Evolutionary conservation across 2,888 invertebrate genomes (phyloP), one percentile per base, ranked within the genome.

Genomic region (Rugalucina vietnamica): DNA sequence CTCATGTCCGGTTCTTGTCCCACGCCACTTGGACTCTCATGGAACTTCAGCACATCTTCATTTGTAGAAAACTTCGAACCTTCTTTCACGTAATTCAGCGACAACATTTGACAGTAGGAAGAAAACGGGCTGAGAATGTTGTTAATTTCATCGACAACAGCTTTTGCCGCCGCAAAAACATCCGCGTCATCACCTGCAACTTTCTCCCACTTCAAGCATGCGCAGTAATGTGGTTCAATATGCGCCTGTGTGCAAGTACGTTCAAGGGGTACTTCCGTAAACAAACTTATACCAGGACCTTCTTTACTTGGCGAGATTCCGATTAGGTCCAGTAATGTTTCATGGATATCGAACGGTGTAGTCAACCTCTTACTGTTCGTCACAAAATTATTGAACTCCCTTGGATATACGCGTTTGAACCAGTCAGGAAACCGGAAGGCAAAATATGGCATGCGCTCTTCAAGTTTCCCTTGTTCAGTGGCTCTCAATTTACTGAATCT

Each of bases 171-270:
- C 34, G 95, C 95, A 0, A 93, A 84, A 21, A 96, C 96, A 12
- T 96, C 93, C 0, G 95, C 93, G 54, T 96, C 95, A 0, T 95
- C 93, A 0, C 95, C 82, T 0, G 96, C 94, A 0, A 98, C 95
- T 76, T 96, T 95, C 86, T 96, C 95, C 98, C 98, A 99, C n/a
- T 96, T 96, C 0, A 98, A 95, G 93, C 99, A 99, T 0, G 98
- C 97, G 94, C 99, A 99, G 99, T 99, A 99, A 94, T 99, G 99
- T 0, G 98, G 97, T 93, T 98, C 98, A 81, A 99, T 97, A 79
- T 97, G 97, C 0, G 98, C 98, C 94, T 98, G 97, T 5, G 96
- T 96, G 94, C 98, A 98, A 10, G 97, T 97, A 34, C 98, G 96
- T 88, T 97, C 96, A 12, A 95, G 92, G 0, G 98, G 97, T 27